Evolutionary conservation across 2,113 vertebrate species (phyloP), one percentile per base, ranked within the genome.

Genomic region (Engraulis encrasicolus): DNA sequence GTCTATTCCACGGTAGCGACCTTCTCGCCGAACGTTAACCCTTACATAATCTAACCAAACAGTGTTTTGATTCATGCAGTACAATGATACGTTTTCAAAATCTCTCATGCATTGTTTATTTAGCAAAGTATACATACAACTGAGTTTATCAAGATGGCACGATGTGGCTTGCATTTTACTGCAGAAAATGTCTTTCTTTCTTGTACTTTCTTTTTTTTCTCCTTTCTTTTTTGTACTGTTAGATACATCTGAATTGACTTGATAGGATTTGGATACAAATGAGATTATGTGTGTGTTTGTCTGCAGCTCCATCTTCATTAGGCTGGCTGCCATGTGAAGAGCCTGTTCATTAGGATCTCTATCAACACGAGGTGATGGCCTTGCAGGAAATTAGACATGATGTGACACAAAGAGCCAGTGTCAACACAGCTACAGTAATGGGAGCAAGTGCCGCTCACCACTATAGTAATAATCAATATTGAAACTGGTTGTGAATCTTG

Each of bases 291-390:
- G 87, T 90, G 81, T 40, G 87, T 85, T 88, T 87, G 91, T 91
- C 90, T 79, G 88, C 86, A 87, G 90, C 93, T 93, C 92, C 79
- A 89, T 94, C 92, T 95, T 93, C 91, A 93, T 94, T 93, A 94
- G 86, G 45, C 88, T 82, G 86, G 45, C 88, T 82, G 74, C 9
- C 89, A 92, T 93, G 91, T 91, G 83, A 82, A 82, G 85, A 90
- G 88, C 86, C 87, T 90, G 92, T 91, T 91, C 91, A 93, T 95
- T 94, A 93, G 91, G 89, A 74, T 92, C 86, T 36, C 92, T 87
- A 92, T 94, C 92, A 92, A 92, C 92, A 95, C 92, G 85, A 82
- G 84, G 86, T 83, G 88, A 88, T 87, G 61, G 89, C 74, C 87
- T 86, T 31, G 88, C 86, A 87, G 91, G 91, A 92, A 93, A 94